Base-by-base conservation (phyloP, 35 echinoderm and acorn worm species). In the Stichopus chloronotus region DNA sequence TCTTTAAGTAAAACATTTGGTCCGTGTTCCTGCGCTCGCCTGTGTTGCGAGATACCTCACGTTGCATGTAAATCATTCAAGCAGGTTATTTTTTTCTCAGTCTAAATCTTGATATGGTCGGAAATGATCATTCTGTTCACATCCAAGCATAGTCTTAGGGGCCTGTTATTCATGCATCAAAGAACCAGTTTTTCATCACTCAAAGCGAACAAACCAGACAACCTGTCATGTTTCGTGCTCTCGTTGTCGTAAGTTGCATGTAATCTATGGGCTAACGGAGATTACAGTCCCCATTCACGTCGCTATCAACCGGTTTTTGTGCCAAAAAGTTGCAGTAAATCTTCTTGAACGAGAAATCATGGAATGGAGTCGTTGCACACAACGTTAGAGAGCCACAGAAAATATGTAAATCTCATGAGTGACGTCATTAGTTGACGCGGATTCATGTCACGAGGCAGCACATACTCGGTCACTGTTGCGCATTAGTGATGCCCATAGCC, bases 181-280 rank as follows among this genome's bases (percentile, higher is more conserved):
- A 43, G 30, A 43, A 43, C 30, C 30, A 43, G 30, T 43, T 61
- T 61, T 74, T 74, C 69, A 74, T 74, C 69, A 74, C 13, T 74
- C 19, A n/a, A 14, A 14, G 22, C 13, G 7, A 74, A 74, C 69
- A 74, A 74, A 74, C 7, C 1, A 14, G 69, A 74, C 69, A 74
- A 16, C 13, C 22, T 74, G 69, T 74, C 69, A 74, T 74, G 69
- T 74, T 74, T 74, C 22, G 69, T 74, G 69, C n/a, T n/a, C 69
- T 7, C 19, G 13, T 74, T 74, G 17, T 74, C 69, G 69, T 74
- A 74, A 74, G 17, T 74, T 19, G 6, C 69, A 21, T 74, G 69
- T 74, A 74, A 74, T 74, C 69, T 74, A 74, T 7, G n/a, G 22
- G 69, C 19, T 74, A 74, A n/a, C 69, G 19, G 22, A 19, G 14